Percentiles rank a stretch among this genome's conserved stretches.
Evolutionary conservation across 2,113 vertebrate genomes (phyloP).

Genomic region (Noctilio leporinus): DNA sequence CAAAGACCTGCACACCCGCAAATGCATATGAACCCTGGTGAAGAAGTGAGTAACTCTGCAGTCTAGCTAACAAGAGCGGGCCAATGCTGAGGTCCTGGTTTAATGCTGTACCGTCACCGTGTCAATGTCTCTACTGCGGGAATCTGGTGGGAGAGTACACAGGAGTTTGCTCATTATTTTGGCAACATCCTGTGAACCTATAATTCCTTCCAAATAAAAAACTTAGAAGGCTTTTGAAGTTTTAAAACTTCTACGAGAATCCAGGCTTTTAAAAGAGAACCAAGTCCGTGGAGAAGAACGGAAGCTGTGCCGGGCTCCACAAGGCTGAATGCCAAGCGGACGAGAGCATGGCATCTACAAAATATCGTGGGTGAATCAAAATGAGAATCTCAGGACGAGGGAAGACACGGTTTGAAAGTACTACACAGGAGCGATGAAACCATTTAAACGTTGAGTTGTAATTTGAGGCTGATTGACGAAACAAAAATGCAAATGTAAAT

Average conservation of each 20-base stretch:
- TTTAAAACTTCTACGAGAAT: neutral
- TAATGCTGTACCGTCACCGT: fast-evolving
- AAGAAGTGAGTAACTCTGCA: neutral
- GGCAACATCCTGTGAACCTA: neutral
- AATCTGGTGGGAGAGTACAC: neutral
- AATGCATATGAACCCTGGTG: neutral
- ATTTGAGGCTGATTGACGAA: neutral
- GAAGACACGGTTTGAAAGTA: neutral
- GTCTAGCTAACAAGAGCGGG: no score
- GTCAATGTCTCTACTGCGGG: neutral
- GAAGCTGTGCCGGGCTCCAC: neutral
- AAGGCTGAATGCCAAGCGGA: neutral
- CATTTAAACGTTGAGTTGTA: neutral
- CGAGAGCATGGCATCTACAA: neutral
- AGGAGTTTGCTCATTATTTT: neutral
- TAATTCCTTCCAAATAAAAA: neutral
- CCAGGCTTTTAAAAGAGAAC: neutral
- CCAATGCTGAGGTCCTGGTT: neutral
- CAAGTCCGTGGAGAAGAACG: neutral
- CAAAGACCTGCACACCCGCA: neutral
- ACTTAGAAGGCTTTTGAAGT: neutral
- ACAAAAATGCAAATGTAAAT: neutral
- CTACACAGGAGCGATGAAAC: neutral
- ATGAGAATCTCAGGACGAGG: neutral
- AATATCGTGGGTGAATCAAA: neutral